Evolutionary conservation across 2,888 invertebrate species (phyloP).

Genomic region (Ferdinandea cuprea): DNA sequence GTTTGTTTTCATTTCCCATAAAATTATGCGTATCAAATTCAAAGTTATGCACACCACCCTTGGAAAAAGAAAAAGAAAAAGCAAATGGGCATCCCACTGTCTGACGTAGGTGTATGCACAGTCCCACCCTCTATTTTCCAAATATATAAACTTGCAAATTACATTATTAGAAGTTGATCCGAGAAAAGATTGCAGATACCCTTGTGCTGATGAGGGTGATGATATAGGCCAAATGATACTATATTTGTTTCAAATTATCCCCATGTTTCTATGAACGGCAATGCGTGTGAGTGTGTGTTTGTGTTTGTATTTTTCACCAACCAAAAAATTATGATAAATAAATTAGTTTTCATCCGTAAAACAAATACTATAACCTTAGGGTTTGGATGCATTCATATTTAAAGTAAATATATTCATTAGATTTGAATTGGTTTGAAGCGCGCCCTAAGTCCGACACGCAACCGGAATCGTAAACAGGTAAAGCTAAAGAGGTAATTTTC

Average conservation of each 20-base stretch:
- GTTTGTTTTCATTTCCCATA: constrained; percentile 42
- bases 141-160: constrained; percentile 73
- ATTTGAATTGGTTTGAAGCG: constrained; percentile 55
- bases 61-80: not conserved
- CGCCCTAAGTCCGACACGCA: constrained; percentile 27
- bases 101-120: not conserved
- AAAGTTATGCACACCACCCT: constrained; percentile 57
- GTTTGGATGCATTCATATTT: constrained; percentile 58
- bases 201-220: constrained; percentile 22
- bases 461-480: constrained; percentile 67
- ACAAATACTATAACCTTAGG: constrained; percentile 8
- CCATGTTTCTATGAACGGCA: not conserved
- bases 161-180: constrained; percentile 74
- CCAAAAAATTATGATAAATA: constrained; percentile 66
- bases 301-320: constrained; percentile 23
- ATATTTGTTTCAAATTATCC: constrained; percentile 74
- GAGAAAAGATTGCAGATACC: constrained; percentile 64
- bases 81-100: not conserved
- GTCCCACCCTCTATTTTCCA: not conserved
- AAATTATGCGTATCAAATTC: constrained; percentile 71
- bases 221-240: constrained; percentile 66
- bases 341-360: constrained; percentile 60
- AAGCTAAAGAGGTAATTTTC: constrained; percentile 63
- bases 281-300: constrained; percentile 63
- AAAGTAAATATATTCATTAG: constrained; percentile 74